Evolutionary conservation across 2,797 vertebrate species (phyloP).

Genomic region (Smutsia temminckii): DNA sequence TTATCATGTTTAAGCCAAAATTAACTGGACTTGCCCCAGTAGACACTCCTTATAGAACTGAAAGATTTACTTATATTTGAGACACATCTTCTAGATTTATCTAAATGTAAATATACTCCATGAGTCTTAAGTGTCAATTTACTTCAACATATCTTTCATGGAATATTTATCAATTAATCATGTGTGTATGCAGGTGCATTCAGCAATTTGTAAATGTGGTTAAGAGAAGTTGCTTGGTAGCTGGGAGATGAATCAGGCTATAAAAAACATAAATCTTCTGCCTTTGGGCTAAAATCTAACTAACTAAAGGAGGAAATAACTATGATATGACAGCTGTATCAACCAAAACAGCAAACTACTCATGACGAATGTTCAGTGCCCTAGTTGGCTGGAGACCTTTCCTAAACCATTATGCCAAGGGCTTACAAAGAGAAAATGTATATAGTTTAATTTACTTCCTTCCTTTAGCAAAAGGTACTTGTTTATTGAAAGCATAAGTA

Average conservation of each 20-base stretch:
- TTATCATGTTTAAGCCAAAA: constrained; percentile 22
- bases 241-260: constrained; percentile 35
- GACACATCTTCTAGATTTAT: constrained; percentile 32
- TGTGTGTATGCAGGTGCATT: constrained; percentile 43
- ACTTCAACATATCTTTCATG: constrained; percentile 50
- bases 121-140: constrained; percentile 53
- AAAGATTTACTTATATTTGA: constrained; percentile 41
- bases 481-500: not conserved
- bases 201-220: constrained; percentile 61
- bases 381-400: constrained; percentile 45
- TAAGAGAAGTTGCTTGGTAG: constrained; percentile 54
- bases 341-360: constrained; percentile 66
- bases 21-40: constrained; percentile 8
- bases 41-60: not conserved
- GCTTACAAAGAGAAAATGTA: not conserved
- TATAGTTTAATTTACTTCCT: not conserved
- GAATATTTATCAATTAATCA: constrained; percentile 63
- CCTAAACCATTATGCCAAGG: constrained; percentile 54
- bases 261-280: constrained; percentile 27
- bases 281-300: constrained; percentile 69
- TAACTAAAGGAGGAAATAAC: constrained; percentile 76
- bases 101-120: constrained; percentile 37
- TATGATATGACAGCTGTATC: constrained; percentile 39
- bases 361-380: constrained; percentile 43
- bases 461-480: constrained; percentile 17